A percentile compares a stretch with the other conserved stretches of the same genome.
Conservation (phyloP, 2,888 invertebrate species). For the Bruchidius siliquastri region DNA sequence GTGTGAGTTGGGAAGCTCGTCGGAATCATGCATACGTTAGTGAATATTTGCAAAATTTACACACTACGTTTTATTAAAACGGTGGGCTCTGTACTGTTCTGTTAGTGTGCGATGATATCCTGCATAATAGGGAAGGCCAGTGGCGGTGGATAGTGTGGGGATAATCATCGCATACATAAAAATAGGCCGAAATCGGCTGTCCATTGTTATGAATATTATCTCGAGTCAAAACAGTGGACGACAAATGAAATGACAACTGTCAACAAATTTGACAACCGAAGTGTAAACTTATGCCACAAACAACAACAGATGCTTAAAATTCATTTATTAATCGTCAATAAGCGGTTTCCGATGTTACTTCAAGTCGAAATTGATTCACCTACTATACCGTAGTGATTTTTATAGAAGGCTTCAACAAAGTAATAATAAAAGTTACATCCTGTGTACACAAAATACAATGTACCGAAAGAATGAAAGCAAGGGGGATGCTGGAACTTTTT, state of each 20-base stretch:
- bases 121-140: neutral
- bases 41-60: neutral
- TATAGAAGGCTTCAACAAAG: neutral
- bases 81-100: neutral
- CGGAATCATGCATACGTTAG: neutral
- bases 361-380: too few relatives aligned
- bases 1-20: neutral
- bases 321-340: too few relatives aligned
- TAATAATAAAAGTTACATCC: neutral
- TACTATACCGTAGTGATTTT: too few relatives aligned
- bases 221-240: too few relatives aligned
- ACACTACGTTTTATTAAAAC: neutral
- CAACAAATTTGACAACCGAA: too few relatives aligned
- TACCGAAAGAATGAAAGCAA: constrained; percentile 2
- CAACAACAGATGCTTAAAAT: too few relatives aligned
- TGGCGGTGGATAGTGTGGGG: neutral
- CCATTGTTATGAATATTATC: too few relatives aligned
- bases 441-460: neutral
- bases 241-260: too few relatives aligned
- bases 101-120: neutral
- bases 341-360: too few relatives aligned
- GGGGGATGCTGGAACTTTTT: constrained; percentile 28
- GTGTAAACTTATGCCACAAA: too few relatives aligned
- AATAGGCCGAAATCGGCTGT: too few relatives aligned
- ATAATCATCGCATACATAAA: too few relatives aligned